Evolutionary conservation across 2,888 invertebrate genomes (phyloP), one percentile per base, ranked within the genome.

Genomic region (Carabus problematicus): DNA sequence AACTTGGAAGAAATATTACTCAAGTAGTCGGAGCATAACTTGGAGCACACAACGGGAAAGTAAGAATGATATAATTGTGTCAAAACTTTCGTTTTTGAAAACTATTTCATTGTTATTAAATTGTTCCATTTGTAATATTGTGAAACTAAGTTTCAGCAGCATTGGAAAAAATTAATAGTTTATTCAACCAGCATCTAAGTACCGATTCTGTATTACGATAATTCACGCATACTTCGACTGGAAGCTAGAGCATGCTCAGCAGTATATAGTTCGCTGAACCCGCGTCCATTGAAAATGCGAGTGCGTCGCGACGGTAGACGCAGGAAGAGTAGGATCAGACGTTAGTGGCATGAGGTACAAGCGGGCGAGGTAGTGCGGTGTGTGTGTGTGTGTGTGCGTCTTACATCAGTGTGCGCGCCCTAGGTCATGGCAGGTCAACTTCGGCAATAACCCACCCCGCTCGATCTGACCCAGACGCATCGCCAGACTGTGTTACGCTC

Each of bases 401-500:
- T 74, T 75, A 73, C 73, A 74, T 75, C 73, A 66, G 72, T 73
- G 74, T 72, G 74, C 75, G 74, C 71, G 72, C 70, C n/a, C 69
- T 73, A 75, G 75, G 75, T 76, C 76, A 76, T 70, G 73, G 63
- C 75, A 74, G 76, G 76, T 76, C 75, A 76, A 73, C 58, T 52
- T 52, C 52, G 19, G 29, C 29, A 29, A 2, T 19, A 56, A 40
- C 29, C 56, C 52, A 52, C 16, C 29, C 29, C 29, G 6, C 29
- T 66, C 73, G 71, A 72, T 71, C 73, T 73, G 75, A 59, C 66
- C 75, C 75, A 76, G 76, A 76, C 76, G 76, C 76, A 76, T 66
- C 73, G 74, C 71, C 73, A 74, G 70, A 71, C 73, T 70, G 73
- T 73, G 73, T 73, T 74, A 60, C 59, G 69, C 60, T 69, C 54